Conservation (phyloP, 2,113 vertebrate species). For the Equus przewalskii region DNA sequence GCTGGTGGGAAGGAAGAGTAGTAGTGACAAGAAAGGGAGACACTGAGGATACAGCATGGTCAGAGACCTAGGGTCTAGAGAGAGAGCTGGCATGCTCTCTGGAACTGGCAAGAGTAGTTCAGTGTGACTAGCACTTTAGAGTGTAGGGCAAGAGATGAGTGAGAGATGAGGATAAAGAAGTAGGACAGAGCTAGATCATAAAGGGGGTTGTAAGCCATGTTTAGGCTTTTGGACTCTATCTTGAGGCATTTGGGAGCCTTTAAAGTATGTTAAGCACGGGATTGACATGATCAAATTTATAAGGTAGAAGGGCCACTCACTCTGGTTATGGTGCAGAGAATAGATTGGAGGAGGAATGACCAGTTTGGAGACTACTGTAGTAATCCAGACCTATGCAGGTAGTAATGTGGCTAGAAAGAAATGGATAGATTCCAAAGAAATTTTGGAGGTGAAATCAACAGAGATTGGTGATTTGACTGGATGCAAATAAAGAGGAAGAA, state of each 20-base stretch:
- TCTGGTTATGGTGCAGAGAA: not conserved
- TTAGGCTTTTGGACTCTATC: not conserved
- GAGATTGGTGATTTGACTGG: not conserved
- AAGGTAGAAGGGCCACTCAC: not conserved
- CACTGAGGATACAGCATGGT: not conserved
- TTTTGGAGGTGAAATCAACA: constrained; percentile 38
- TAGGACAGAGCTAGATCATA: not conserved
- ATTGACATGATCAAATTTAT: not conserved
- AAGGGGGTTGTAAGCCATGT: not conserved
- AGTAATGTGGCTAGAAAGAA: not conserved
- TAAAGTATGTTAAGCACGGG: not conserved
- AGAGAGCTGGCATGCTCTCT: not conserved
- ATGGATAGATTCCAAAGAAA: not conserved
- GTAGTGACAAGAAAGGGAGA: not conserved
- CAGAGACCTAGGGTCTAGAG: not conserved
- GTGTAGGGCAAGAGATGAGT: not conserved
- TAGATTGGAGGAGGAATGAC: not conserved
- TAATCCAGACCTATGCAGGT: not conserved
- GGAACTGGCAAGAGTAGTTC: not conserved
- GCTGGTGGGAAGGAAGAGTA: not conserved
- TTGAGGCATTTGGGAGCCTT: not conserved
- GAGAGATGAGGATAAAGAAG: not conserved
- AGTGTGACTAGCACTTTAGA: not conserved
- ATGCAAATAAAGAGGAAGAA: not conserved
- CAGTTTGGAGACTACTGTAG: not conserved